Evolutionary conservation across 1,140 invertebrate species (phyloP), one percentile per base, ranked within the genome.

Genomic region (Drosophila persimilis): DNA sequence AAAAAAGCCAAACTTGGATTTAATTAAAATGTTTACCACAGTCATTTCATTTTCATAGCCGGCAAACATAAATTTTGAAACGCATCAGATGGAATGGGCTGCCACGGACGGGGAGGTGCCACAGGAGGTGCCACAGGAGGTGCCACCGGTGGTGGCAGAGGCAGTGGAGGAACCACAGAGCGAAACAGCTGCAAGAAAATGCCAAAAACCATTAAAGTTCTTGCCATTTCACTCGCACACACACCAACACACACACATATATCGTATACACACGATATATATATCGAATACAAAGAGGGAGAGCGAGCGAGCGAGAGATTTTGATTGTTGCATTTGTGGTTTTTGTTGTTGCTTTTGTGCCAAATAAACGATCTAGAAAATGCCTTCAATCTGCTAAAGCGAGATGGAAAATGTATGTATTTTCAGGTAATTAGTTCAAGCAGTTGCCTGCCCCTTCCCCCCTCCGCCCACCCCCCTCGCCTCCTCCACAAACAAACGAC

Each of bases 21-120:
- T 86, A 86, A 86, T 86, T 86, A 86, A 86, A 86, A 86, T 86
- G 83, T 86, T 86, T 83, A 86, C 83, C 83, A 88, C 83, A 86
- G 83, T 88, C 83, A 86, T 86, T 86, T 86, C 83, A 88, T 86
- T 86, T 86, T 88, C 83, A 86, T 88, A 86, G 83, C 83, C 83
- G 76, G 72, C 84, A 86, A 86, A 88, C 83, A 86, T 86, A 86
- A 86, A 86, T 86, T 86, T 86, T 86, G 77, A 88, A 81, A 81
- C 70, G 74, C 69, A 77, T 75, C 59, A 48, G 50, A 70, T 29
- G 52, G 24, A 5, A 5, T 24, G 3, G 24, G 24, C 17, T 17
- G 24, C 2, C 3, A 0, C 24, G 24, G 9, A 15, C 13, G 24
- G 41, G 35, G 58, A 2, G n/a, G n/a, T n/a, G n/a, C n/a, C n/a